A percentile compares a stretch with the other conserved stretches of the same genome.
These are phyloP conservation scores for Orthonychiurus folsomi DNA, from an alignment of 2,888 invertebrate genomes.

Conservation along the genomic window DNA sequence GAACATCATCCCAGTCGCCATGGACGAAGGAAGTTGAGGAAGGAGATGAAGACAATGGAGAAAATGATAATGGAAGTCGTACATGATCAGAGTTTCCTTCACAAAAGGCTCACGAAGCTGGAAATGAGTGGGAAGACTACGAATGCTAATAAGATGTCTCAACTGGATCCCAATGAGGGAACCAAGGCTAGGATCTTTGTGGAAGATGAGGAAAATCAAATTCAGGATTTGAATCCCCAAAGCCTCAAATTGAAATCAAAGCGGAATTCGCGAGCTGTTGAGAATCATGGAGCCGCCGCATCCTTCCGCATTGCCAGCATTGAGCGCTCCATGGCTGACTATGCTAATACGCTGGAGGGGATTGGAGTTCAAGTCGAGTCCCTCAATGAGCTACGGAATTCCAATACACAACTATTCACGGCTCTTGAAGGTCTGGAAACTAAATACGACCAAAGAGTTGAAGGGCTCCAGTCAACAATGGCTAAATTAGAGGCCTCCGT, in stretches of 20 bases:
- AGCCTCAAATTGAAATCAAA: background rate
- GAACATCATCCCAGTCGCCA: conserved; percentile 1
- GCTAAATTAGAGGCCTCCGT: conserved; percentile 29
- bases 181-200: background rate
- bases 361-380: conserved; percentile 27
- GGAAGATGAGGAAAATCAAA: too few relatives aligned
- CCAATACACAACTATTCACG: conserved; percentile 29
- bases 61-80: conserved; percentile 21
- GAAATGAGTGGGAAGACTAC: conserved; percentile 21
- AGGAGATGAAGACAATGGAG: conserved; percentile 25
- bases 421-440: conserved; percentile 31
- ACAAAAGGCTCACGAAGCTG: conserved; percentile 25
- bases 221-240: too few relatives aligned
- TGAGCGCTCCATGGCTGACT: conserved; percentile 25
- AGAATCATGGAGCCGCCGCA: background rate
- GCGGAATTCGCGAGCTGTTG: background rate
- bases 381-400: conserved; percentile 27
- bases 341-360: conserved; percentile 23
- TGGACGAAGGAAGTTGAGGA: conserved; percentile 20
- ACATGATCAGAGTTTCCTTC: conserved; percentile 22
- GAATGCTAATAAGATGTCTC: background rate
- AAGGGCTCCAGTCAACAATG: conserved; percentile 30
- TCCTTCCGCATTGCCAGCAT: conserved; percentile 5
- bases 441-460: conserved; percentile 33
- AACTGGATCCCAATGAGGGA: background rate